Conservation (phyloP, 2,888 invertebrate species). For the Drosophila paramelanica region DNA sequence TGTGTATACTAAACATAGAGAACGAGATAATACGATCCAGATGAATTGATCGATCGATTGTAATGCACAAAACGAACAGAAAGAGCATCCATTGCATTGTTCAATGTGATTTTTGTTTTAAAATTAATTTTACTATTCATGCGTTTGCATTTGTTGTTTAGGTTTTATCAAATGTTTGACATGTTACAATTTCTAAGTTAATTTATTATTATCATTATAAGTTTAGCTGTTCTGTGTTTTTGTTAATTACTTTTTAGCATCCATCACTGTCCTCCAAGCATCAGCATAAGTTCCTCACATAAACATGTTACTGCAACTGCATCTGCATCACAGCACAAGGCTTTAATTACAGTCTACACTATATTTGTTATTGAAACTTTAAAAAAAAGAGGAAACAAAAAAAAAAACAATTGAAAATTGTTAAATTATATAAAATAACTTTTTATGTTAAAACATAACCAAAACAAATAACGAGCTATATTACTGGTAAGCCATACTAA, state of each 20-base stretch:
- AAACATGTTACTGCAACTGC: constrained; percentile 58
- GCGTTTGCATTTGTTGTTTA: constrained; percentile 71
- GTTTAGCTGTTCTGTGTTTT: constrained; percentile 50
- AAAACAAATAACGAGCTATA: constrained; percentile 33
- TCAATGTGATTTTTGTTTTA: constrained; percentile 32
- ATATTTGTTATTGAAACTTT: constrained; percentile 48
- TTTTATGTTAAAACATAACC: constrained; percentile 15
- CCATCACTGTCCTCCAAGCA: constrained; percentile 44
- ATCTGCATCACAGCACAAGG: constrained; percentile 34
- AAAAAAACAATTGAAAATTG: constrained; percentile 51
- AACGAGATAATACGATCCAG: constrained; percentile 13
- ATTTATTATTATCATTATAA: constrained; percentile 62
- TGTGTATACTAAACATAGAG: constrained; percentile 61
- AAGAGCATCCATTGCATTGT: constrained; percentile 16
- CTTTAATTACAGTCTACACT: constrained; percentile 39
- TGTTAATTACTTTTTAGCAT: constrained; percentile 67
- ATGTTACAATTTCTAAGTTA: constrained; percentile 68
- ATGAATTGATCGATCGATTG: constrained; percentile 25
- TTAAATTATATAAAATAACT: constrained; percentile 19
- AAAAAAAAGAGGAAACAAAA: constrained; percentile 4
- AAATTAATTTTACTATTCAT: constrained; percentile 41
- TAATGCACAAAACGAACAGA: constrained; percentile 27
- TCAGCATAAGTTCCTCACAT: constrained; percentile 73
- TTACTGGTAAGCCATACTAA: constrained; percentile 25
- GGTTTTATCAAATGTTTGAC: constrained; percentile 62